Percentiles rank a stretch among this genome's conserved stretches.
Conservation (phyloP, 2,888 invertebrate species). For the Stenolophus ochropezus region DNA sequence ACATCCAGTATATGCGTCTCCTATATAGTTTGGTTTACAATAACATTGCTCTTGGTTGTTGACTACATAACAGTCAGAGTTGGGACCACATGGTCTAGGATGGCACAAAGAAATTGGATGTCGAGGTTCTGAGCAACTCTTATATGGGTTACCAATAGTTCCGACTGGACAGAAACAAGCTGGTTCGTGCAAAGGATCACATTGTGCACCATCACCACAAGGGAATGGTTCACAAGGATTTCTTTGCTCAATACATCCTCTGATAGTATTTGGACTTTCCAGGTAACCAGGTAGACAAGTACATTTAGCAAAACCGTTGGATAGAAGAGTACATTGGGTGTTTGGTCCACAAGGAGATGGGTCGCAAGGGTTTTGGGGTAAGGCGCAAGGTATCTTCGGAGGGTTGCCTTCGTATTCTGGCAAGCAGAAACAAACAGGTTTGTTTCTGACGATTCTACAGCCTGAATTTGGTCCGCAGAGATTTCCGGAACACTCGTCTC, state of each 20-base stretch:
- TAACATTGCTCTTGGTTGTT: constrained; percentile 90
- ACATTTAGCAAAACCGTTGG: constrained; percentile 90
- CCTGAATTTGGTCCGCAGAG: constrained; percentile 90
- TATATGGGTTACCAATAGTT: constrained; percentile 88
- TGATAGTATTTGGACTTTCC: constrained; percentile 90
- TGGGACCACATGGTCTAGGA: constrained; percentile 88
- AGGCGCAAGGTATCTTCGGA: constrained; percentile 81
- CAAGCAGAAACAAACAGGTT: constrained; percentile 90
- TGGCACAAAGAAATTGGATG: constrained; percentile 79
- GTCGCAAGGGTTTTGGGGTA: constrained; percentile 87
- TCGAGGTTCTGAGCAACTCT: constrained; percentile 80
- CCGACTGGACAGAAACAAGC: constrained; percentile 91
- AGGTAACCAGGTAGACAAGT: constrained; percentile 88
- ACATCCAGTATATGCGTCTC: constrained; percentile 89
- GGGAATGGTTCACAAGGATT: constrained; percentile 90
- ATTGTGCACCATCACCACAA: constrained; percentile 86
- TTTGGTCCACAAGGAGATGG: constrained; percentile 92
- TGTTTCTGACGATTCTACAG: constrained; percentile 84
- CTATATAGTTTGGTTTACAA: constrained; percentile 84
- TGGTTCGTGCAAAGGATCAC: constrained; percentile 85
- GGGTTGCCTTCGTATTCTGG: constrained; percentile 92
- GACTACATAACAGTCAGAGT: constrained; percentile 89
- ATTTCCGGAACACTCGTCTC: constrained; percentile 87
- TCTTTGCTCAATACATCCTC: constrained; percentile 86
- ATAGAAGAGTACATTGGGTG: constrained; percentile 86